A percentile compares a stretch with the other conserved stretches of the same genome.
Evolutionary conservation across 2,888 invertebrate genomes (phyloP).

Genomic region (Pachymerium ferrugineum): DNA sequence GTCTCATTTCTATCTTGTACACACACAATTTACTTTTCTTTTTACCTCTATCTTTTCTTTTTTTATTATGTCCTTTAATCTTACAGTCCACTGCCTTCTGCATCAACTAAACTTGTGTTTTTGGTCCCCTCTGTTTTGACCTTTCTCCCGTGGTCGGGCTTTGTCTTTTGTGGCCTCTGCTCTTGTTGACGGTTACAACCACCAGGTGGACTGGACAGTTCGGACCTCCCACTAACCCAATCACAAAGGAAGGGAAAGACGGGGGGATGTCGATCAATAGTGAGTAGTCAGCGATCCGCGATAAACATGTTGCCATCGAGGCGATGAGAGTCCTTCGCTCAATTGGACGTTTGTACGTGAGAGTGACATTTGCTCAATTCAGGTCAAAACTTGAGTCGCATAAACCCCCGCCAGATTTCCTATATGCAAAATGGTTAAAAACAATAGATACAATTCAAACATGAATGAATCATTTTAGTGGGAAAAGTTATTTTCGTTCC

Average conservation of each 20-base stretch:
- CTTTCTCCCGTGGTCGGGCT: background rate
- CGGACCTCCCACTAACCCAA: slow-evolving; percentile 16
- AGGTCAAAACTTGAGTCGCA: no score
- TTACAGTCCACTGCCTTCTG: background rate
- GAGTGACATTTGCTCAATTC: slow-evolving; percentile 14
- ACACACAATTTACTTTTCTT: slow-evolving; percentile 9
- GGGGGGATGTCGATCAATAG: slow-evolving; percentile 7
- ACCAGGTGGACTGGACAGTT: slow-evolving; percentile 17
- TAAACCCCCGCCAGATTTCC: no score
- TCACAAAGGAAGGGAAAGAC: background rate
- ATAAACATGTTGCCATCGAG: slow-evolving; percentile 15
- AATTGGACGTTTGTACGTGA: slow-evolving; percentile 6
- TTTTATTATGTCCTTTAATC: background rate
- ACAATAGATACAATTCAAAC: no score
- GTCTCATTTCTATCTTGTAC: background rate
- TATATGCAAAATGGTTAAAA: no score
- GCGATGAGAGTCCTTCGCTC: slow-evolving; percentile 3
- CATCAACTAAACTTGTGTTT: slow-evolving; percentile 11
- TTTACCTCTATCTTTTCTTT: background rate
- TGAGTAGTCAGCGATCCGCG: slow-evolving; percentile 12
- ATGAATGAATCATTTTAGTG: no score
- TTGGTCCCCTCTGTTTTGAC: background rate
- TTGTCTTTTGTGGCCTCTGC: slow-evolving; percentile 2
- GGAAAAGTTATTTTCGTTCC: background rate
- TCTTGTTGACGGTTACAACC: slow-evolving; percentile 5